phyloP scores from a whole-genome alignment of 2,113 vertebrate genomes.

The Phylloscopus trochilus region DNA sequence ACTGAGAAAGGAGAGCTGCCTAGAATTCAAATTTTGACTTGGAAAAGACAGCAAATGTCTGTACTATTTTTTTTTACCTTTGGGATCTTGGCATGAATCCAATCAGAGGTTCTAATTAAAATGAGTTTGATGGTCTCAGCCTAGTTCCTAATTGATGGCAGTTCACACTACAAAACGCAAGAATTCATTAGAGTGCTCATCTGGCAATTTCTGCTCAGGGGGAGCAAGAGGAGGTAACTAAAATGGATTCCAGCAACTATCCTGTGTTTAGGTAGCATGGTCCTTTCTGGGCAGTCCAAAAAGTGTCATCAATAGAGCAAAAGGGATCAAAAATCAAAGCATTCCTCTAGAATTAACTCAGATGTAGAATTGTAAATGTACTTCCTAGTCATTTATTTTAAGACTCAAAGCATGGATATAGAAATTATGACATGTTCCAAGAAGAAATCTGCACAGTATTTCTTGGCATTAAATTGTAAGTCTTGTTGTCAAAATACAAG shows the following conservation, averaged over 20 bases:
- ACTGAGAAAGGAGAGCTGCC: neutral
- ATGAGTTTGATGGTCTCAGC: conserved; percentile 39
- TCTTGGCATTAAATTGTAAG: neutral
- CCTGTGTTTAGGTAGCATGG: neutral
- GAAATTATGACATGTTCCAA: neutral
- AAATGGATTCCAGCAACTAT: neutral
- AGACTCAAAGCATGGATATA: neutral
- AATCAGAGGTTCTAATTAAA: conserved; percentile 58
- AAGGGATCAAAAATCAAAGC: neutral
- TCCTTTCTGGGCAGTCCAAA: neutral
- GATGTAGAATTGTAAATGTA: neutral
- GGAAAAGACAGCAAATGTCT: neutral
- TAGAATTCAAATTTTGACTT: conserved; percentile 29
- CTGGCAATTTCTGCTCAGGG: conserved; percentile 14
- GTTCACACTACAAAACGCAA: conserved; percentile 36
- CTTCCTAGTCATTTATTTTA: neutral
- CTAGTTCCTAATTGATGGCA: conserved; percentile 45
- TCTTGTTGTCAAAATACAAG: neutral
- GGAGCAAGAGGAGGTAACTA: neutral
- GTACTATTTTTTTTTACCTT: conserved; percentile 21
- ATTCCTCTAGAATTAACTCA: neutral
- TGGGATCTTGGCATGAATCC: conserved; percentile 46
- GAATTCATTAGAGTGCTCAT: conserved; percentile 21
- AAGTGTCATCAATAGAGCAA: neutral
- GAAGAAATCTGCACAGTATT: neutral